A percentile compares a stretch with the other conserved stretches of the same genome.
These are phyloP conservation scores for Mus minutoides DNA, from an alignment of 2,797 vertebrate genomes.

Conservation along the genomic window DNA sequence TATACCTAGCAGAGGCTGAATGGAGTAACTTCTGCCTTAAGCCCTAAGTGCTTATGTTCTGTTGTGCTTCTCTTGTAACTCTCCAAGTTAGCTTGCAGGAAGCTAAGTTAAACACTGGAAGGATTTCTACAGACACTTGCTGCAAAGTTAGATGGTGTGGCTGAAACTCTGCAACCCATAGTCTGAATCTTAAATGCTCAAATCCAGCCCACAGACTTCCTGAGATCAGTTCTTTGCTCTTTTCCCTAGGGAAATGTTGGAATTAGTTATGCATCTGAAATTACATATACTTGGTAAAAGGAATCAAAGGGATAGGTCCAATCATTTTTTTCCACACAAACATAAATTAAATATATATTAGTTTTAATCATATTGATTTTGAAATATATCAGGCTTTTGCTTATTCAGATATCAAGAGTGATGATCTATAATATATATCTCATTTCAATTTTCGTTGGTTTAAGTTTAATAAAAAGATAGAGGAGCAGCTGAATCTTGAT, in stretches of 20 bases:
- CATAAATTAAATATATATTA: slow-evolving; percentile 54
- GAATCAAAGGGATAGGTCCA: slow-evolving; percentile 25
- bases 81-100: neutral
- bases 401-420: slow-evolving; percentile 22
- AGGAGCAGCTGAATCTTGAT: neutral
- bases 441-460: slow-evolving; percentile 48
- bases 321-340: slow-evolving; percentile 30
- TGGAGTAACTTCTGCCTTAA: neutral
- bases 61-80: neutral
- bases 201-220: neutral
- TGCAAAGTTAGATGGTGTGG: neutral
- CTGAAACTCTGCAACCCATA: neutral
- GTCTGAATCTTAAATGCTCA: neutral
- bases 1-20: neutral
- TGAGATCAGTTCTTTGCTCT: neutral
- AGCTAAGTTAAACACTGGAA: neutral
- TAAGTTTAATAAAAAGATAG: slow-evolving; percentile 53
- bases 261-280: slow-evolving; percentile 35
- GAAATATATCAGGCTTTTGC: slow-evolving; percentile 52
- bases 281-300: slow-evolving; percentile 28
- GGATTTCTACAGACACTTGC: neutral
- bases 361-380: slow-evolving; percentile 52
- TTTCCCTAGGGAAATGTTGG: neutral
- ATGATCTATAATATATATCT: slow-evolving; percentile 37
- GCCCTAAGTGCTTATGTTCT: neutral